phyloP scores from a whole-genome alignment of 2,797 vertebrate species.

The Bucorvus abyssinicus region DNA sequence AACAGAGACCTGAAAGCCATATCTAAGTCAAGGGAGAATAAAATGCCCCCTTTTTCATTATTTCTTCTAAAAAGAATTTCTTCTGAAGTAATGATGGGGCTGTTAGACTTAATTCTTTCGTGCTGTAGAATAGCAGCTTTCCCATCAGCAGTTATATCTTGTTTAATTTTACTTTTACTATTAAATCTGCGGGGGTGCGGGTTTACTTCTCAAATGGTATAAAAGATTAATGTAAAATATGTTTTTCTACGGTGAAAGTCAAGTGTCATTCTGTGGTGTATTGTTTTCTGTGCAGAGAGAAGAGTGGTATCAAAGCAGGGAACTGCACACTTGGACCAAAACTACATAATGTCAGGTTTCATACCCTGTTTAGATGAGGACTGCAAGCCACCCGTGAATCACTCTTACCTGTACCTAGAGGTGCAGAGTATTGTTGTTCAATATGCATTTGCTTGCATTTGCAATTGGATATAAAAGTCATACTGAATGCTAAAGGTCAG shows the following conservation, averaged over 20 bases:
- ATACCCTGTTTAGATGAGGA: accelerated
- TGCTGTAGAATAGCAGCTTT: conserved; percentile 10
- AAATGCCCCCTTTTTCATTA: conserved; percentile 44
- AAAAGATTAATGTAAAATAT: conserved; percentile 33
- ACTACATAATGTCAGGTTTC: background rate
- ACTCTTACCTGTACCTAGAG: background rate
- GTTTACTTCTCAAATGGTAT: conserved; percentile 36
- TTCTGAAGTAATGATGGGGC: conserved; percentile 30
- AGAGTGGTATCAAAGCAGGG: background rate
- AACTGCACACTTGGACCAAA: background rate
- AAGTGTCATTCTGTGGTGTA: background rate
- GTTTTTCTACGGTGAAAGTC: background rate
- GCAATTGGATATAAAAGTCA: background rate
- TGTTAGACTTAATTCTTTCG: conserved; percentile 13
- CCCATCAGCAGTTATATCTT: background rate
- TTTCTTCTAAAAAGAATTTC: conserved; percentile 33
- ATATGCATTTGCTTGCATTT: background rate
- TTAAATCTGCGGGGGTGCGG: background rate
- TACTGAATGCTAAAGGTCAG: background rate
- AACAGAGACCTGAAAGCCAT: conserved; percentile 12
- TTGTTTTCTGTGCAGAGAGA: background rate
- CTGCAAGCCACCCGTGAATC: background rate
- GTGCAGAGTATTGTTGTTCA: background rate
- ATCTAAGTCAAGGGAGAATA: conserved; percentile 27
- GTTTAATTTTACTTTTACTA: conserved; percentile 30